Evolutionary conservation across 2,888 invertebrate genomes (phyloP), one percentile per base, ranked within the genome.

Genomic region (Unio pictorum): DNA sequence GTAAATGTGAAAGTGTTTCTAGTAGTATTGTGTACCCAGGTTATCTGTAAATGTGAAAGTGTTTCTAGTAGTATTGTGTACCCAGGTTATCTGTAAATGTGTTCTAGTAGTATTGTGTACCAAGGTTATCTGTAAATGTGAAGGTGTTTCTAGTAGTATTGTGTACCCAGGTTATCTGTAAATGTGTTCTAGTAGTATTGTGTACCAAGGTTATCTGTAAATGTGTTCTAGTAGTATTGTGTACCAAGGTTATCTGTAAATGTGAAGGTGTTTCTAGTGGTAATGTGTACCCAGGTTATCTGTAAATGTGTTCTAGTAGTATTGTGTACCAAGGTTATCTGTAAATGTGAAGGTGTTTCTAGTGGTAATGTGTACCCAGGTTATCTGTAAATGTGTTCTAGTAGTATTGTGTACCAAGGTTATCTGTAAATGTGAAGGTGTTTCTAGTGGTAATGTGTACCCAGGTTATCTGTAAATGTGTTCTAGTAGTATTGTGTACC

Each of bases 381-480:
- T 68, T 74, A 80, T 78, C 57, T 75, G 78, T 26, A 81, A 66
- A 64, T 73, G 69, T 55, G 67, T 89, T 96, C 96, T 74, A 96
- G 90, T 83, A 94, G 93, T 69, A 97, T 92, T 0, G 97, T 97
- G 0, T 45, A 45, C 23, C n/a, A 30, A 56, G 34, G 54, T 68
- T 74, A 80, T 77, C 58, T 74, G 78, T 28, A 81, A 66, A 62
- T 73, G 68, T 55, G 66, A 72, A 18, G 82, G 88, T 8, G 95
- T 94, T 89, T 96, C 96, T 75, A 96, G 90, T 83, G 94, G 93
- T 69, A 97, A 92, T 0, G 96, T 97, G 0, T 30, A 30, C 20
- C 4, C 18, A 58, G 26, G 34, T 68, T 74, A 23, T 23, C 23
- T 23, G 23, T 23, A 23, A 23, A 23, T 23, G 23, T 23, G 23